Base-by-base conservation (phyloP, 2,113 vertebrate species). In the Paracanthobrama guichenoti region DNA sequence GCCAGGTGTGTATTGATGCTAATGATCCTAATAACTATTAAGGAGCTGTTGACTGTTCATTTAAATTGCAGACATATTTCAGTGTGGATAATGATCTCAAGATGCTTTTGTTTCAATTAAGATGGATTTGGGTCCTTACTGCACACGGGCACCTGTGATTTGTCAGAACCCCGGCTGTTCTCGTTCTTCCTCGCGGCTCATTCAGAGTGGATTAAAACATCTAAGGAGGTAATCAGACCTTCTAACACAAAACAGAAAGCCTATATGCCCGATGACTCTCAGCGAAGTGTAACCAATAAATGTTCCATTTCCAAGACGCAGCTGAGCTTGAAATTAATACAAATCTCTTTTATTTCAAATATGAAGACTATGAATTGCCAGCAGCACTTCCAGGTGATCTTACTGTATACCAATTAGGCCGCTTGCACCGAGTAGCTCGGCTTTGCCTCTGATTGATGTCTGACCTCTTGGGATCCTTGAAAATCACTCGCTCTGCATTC, bases 291-390 rank as follows among this genome's bases (percentile, higher is more conserved):
- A 88, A 78, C 85, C 85, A 81, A 84, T 88, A 88, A 85, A 67
- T 77, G 69, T 88, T 88, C 84, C 75, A 85, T 84, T 81, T 82
- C 72, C 39, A 59, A 69, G 57, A 78, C 78, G 85, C 87, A 88
- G 85, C 82, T 86, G 73, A 86, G 87, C 86, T 85, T 87, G 86
- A 89, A 89, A 85, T 87, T 22, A 89, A 87, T 79, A 84, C 86
- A 84, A 77, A 87, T 89, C 77, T 79, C 79, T 82, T 85, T 85
- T 79, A 89, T 88, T 84, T 72, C 39, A 57, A 57, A 74, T 74
- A 48, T 20, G 31, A 44, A 50, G 78, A 8, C 46, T 59, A 57
- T 60, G 55, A 83, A 76, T 66, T 72, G 82, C 81, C 83, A 66
- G 75, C 22, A 50, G 69, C 73, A 66, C 62, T 77, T 44, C 24